phyloP scores from a whole-genome alignment of 2,113 vertebrate genomes.

The Oriolus oriolus region DNA sequence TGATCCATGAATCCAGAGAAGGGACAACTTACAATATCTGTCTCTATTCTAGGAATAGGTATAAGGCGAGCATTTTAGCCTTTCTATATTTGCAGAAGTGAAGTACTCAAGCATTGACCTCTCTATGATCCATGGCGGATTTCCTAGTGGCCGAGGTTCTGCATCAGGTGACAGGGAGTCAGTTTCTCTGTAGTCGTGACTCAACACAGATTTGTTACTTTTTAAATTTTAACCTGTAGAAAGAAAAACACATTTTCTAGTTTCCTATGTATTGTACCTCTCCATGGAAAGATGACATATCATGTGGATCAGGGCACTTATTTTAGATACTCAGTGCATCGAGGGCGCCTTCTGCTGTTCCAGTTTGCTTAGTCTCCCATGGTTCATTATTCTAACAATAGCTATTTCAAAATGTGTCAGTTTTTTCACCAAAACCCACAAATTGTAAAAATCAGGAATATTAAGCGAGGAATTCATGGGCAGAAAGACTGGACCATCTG shows the following conservation, averaged over 20 bases:
- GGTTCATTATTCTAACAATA: constrained; percentile 20
- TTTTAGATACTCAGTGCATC: neutral
- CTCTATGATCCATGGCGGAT: constrained; percentile 33
- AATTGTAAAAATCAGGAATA: constrained; percentile 10
- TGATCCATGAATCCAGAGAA: constrained; percentile 67
- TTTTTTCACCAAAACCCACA: neutral
- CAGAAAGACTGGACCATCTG: constrained; percentile 19
- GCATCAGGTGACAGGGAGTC: constrained; percentile 33
- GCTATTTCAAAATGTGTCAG: neutral
- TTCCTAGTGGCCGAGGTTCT: constrained; percentile 27
- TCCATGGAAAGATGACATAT: constrained; percentile 9
- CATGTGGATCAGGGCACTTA: constrained; percentile 8
- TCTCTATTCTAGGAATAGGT: constrained; percentile 84
- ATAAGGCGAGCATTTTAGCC: constrained; percentile 65
- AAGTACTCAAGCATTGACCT: constrained; percentile 50
- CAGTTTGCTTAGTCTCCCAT: constrained; percentile 3
- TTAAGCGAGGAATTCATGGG: neutral
- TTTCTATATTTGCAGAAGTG: constrained; percentile 70
- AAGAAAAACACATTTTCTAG: constrained; percentile 22
- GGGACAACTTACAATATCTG: constrained; percentile 66
- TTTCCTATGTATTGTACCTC: constrained; percentile 56
- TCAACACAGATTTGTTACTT: constrained; percentile 56
- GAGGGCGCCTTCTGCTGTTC: constrained; percentile 19
- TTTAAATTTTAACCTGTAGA: constrained; percentile 45
- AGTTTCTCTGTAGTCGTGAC: constrained; percentile 31